Conservation (phyloP, 2,797 vertebrate genomes). For the Denticeps clupeoides region DNA sequence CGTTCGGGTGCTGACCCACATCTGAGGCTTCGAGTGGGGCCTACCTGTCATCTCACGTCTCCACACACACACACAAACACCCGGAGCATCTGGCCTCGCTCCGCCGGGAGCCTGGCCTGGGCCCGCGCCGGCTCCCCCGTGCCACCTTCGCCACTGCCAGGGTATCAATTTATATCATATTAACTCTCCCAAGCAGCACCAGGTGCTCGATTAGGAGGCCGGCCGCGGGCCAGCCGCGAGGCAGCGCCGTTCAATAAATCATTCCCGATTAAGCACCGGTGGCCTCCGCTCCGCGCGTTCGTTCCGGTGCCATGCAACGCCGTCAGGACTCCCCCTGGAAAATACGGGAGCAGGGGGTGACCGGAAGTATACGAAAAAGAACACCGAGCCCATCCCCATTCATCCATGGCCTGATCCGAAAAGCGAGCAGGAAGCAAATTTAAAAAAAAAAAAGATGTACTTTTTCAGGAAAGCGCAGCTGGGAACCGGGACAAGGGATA, state of each 20-base stretch:
- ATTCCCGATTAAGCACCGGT: slow-evolving; percentile 35
- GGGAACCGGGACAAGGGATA: no score
- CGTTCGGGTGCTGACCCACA: slow-evolving; percentile 20
- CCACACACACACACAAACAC: background rate
- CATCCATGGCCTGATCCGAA: no score
- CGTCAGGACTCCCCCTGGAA: no score
- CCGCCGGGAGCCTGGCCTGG: slow-evolving; percentile 34
- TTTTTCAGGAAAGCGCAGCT: no score
- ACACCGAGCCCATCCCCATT: no score
- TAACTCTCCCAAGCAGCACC: slow-evolving; percentile 40
- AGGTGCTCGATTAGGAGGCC: slow-evolving; percentile 42
- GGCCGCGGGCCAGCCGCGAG: slow-evolving; percentile 33
- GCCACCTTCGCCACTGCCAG: slow-evolving; percentile 23
- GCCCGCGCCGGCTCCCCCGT: slow-evolving; percentile 15
- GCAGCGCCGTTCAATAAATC: slow-evolving; percentile 39
- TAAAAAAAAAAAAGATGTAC: no score
- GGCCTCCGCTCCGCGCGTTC: slow-evolving; percentile 8
- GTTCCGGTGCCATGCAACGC: background rate
- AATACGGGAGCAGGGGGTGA: no score
- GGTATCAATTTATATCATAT: slow-evolving; percentile 47
- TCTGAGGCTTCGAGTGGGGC: slow-evolving; percentile 9
- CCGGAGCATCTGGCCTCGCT: slow-evolving; percentile 10
- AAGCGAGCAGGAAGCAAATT: no score
- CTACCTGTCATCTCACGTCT: slow-evolving; percentile 26
- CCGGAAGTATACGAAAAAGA: no score